Base-by-base conservation (phyloP, 2,113 vertebrate genomes). In the Orthonyx spaldingii region DNA sequence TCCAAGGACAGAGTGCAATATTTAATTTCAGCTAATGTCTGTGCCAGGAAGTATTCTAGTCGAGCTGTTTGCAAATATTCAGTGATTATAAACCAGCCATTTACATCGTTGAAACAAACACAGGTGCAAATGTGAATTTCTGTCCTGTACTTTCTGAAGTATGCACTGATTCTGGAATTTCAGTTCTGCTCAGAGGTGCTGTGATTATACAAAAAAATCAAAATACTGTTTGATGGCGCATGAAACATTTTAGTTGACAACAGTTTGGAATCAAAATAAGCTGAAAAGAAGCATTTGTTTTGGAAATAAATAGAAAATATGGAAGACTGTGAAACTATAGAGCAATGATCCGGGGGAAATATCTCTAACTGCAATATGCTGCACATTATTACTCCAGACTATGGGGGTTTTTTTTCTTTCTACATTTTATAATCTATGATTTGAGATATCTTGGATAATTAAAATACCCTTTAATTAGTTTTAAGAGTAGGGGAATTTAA, bases 391-490 rank as follows among this genome's bases (percentile, higher is more conserved):
- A 80, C 56, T 93, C 32, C n/a, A 83, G 19, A 77, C 50, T 78
- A 53, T 22, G 9, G 9, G 0, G 0, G n/a, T n/a, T 4, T 49
- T 60, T 77, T 72, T 65, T 20, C 22, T 86, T 88, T 56, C 55
- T 86, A n/a, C 47, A 7, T 59, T 92, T 84, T 90, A 70, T 80
- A 92, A 66, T 83, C 64, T 78, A 74, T 84, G 55, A 80, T 84
- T 93, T 88, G 90, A 85, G 68, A 70, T 80, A 86, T 86, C 63
- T 74, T 69, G 84, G 64, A 85, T 84, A 89, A 87, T 93, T 92
- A 96, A 86, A 76, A 84, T 61, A 87, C 16, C 39, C 83, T 86
- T 86, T 95, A 93, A 90, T 96, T 89, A 95, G 92, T 87, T 93
- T 87, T 93, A 93, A 95, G 64, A 93, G 83, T 89, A 66, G 35